Percentiles rank a stretch among this genome's conserved stretches.
phyloP scores from a whole-genome alignment of 1,140 invertebrate species.

The Wiebesia pumilae region DNA sequence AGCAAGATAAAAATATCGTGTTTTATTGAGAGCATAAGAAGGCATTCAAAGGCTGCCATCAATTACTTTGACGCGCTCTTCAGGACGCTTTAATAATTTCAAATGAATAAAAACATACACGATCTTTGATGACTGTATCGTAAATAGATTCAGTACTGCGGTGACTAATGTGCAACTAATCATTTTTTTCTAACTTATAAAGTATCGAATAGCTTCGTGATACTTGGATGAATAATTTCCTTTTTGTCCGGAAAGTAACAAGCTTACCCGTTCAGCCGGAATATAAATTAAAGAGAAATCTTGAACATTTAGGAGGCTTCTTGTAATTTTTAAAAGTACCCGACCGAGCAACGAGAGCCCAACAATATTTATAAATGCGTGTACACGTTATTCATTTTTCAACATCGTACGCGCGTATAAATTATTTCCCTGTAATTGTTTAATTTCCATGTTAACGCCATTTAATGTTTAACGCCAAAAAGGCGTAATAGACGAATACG shows the following conservation, averaged over 20 bases:
- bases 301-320: background rate
- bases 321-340: background rate
- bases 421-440: background rate
- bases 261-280: background rate
- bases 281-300: background rate
- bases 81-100: constrained; percentile 25
- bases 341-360: too few species aligned
- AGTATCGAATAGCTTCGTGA: background rate
- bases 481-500: too few species aligned
- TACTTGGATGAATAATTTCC: background rate
- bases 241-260: background rate
- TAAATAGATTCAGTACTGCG: background rate
- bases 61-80: background rate
- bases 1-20: background rate
- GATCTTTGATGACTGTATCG: constrained; percentile 24
- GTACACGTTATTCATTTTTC: background rate
- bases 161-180: background rate
- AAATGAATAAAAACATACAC: background rate
- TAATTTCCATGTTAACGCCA: background rate
- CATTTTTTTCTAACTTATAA: background rate
- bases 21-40: background rate
- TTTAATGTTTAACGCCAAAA: too few species aligned
- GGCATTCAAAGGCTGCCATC: constrained; percentile 9
- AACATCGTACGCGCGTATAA: background rate
- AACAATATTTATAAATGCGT: background rate